These are phyloP conservation scores for Brotula barbata DNA, from an alignment of 2,797 vertebrate genomes.

Conservation along the genomic window DNA sequence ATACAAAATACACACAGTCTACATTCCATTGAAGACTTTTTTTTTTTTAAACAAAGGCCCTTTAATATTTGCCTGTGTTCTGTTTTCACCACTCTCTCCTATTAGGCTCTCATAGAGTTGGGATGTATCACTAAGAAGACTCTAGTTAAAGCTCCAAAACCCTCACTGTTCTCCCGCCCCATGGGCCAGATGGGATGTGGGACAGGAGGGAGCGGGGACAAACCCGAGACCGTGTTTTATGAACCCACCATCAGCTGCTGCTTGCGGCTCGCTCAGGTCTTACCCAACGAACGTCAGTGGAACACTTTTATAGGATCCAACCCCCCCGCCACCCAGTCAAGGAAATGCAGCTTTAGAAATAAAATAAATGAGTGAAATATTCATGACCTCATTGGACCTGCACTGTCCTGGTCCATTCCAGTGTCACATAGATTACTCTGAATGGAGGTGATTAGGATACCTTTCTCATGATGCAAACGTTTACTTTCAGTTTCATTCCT, in stretches of 20 bases:
- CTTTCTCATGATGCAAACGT: background rate
- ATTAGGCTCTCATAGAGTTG: conserved; percentile 83
- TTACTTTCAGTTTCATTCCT: conserved; percentile 19
- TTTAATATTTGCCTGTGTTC: too few relatives aligned
- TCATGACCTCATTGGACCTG: background rate
- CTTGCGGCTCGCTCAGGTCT: conserved; percentile 82
- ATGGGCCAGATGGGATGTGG: background rate
- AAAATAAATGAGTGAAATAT: too few relatives aligned
- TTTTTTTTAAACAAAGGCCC: too few relatives aligned
- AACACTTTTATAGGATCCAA: conserved; percentile 86
- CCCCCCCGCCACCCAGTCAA: too few relatives aligned
- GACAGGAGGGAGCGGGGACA: background rate
- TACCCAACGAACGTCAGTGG: conserved; percentile 89
- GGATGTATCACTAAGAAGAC: conserved; percentile 83
- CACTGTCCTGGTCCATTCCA: background rate
- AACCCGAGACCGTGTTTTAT: conserved; percentile 75
- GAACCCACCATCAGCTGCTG: conserved; percentile 90
- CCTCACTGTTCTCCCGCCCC: conserved; percentile 80
- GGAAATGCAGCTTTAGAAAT: too few relatives aligned
- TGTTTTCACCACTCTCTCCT: conserved; percentile 6
- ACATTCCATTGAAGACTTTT: too few relatives aligned
- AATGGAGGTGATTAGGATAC: background rate
- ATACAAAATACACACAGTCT: too few relatives aligned
- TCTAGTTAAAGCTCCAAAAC: conserved; percentile 59
- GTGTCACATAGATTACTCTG: background rate